Evolutionary conservation across 1,140 invertebrate species (phyloP).

Genomic region (Drosophila trapezifrons): DNA sequence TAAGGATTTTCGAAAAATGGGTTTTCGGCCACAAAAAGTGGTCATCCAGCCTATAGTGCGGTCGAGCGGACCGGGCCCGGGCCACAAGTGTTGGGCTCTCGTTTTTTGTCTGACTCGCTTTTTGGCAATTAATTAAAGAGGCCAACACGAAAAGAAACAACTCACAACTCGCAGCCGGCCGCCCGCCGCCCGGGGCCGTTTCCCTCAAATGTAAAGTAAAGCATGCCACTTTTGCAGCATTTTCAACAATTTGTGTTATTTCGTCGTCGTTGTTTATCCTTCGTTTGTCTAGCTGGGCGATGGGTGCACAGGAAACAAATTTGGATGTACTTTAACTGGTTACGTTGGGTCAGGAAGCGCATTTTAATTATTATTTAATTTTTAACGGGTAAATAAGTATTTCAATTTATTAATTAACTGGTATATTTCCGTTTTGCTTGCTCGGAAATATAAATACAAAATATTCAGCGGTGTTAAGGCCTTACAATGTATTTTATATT

Average conservation of each 20-base stretch:
- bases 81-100: conserved; percentile 65
- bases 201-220: conserved; percentile 38
- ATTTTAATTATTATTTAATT: neutral
- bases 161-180: conserved; percentile 4
- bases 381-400: neutral
- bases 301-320: neutral
- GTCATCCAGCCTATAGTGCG: too few relatives aligned
- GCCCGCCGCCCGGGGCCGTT: conserved; percentile 18
- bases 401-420: too few relatives aligned
- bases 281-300: conserved; percentile 59
- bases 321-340: too few relatives aligned
- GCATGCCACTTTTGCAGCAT: conserved; percentile 63
- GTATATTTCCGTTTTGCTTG: too few relatives aligned
- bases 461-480: too few relatives aligned
- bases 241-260: conserved; percentile 77
- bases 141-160: conserved; percentile 56
- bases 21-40: too few relatives aligned
- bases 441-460: too few relatives aligned
- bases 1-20: too few relatives aligned
- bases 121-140: conserved; percentile 82
- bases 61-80: conserved; percentile 39
- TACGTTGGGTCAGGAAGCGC: too few relatives aligned
- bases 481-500: too few relatives aligned
- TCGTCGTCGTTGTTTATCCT: conserved; percentile 62
- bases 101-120: conserved; percentile 66